phyloP scores from a whole-genome alignment of 2,113 vertebrate genomes.

The Condylura cristata region DNA sequence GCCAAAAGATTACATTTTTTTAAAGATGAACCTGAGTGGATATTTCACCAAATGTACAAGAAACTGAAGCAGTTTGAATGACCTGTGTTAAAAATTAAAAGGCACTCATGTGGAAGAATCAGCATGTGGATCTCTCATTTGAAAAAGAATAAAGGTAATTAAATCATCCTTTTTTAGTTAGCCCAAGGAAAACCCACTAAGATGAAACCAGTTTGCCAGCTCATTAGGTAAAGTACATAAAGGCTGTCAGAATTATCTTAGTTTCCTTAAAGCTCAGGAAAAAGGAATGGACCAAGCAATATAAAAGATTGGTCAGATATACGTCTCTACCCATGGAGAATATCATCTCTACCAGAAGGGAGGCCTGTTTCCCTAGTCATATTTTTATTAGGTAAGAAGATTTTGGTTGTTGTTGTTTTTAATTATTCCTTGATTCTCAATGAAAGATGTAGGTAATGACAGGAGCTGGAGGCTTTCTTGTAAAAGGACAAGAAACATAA shows the following conservation, averaged over 20 bases:
- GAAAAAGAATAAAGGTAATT: conserved; percentile 71
- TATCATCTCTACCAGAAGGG: background rate
- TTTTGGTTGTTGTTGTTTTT: too few relatives aligned
- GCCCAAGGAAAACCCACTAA: conserved; percentile 63
- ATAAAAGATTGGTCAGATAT: background rate
- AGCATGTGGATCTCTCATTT: conserved; percentile 59
- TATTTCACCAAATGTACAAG: conserved; percentile 56
- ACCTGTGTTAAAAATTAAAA: conserved; percentile 69
- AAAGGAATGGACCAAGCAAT: background rate
- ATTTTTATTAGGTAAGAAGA: conserved; percentile 24
- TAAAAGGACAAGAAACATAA: background rate
- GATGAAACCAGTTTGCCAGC: conserved; percentile 73
- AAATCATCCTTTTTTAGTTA: conserved; percentile 65
- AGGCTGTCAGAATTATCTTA: conserved; percentile 5
- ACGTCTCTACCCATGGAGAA: background rate
- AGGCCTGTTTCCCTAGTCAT: background rate
- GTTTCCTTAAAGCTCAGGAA: conserved; percentile 13
- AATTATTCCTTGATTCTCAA: background rate
- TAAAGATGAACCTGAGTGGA: conserved; percentile 42
- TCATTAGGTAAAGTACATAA: conserved; percentile 67
- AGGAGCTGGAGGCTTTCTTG: background rate
- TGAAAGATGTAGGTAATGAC: background rate
- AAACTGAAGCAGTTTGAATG: conserved; percentile 71
- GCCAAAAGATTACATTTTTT: conserved; percentile 59
- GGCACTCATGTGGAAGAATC: conserved; percentile 49